Evolutionary conservation across 2,797 vertebrate species (phyloP).

Genomic region (Prunella strophiata): DNA sequence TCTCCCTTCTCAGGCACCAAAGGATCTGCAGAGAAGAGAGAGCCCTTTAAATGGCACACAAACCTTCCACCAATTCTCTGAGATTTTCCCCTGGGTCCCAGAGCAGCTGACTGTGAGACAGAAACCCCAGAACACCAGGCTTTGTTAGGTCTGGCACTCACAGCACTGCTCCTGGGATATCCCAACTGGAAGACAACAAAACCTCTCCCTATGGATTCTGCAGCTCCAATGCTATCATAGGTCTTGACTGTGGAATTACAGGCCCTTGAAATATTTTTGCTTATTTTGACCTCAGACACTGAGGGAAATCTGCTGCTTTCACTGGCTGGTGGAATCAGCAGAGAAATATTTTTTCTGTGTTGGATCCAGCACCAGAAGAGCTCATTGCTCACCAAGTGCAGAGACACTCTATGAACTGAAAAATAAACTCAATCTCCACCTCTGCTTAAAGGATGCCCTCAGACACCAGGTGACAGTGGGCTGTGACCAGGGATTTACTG

Average conservation of each 20-base stretch:
- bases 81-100: background rate
- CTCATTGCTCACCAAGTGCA: background rate
- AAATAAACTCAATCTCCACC: background rate
- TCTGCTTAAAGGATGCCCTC: background rate
- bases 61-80: background rate
- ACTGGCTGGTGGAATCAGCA: background rate
- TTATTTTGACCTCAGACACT: background rate
- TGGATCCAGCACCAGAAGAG: background rate
- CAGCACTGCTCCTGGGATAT: background rate
- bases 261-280: background rate
- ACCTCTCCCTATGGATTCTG: background rate
- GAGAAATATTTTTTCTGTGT: background rate
- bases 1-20: background rate
- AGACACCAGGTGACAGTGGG: background rate
- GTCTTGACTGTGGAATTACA: background rate
- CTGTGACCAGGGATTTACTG: background rate
- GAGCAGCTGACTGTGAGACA: background rate
- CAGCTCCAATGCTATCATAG: accelerated
- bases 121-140: background rate
- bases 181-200: background rate
- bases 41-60: background rate
- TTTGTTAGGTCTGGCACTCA: background rate
- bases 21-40: background rate
- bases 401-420: background rate
- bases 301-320: background rate